Percentiles rank a stretch among this genome's conserved stretches.
These are phyloP conservation scores for Epistrophe eligans DNA, from an alignment of 2,888 invertebrate species.

Conservation along the genomic window DNA sequence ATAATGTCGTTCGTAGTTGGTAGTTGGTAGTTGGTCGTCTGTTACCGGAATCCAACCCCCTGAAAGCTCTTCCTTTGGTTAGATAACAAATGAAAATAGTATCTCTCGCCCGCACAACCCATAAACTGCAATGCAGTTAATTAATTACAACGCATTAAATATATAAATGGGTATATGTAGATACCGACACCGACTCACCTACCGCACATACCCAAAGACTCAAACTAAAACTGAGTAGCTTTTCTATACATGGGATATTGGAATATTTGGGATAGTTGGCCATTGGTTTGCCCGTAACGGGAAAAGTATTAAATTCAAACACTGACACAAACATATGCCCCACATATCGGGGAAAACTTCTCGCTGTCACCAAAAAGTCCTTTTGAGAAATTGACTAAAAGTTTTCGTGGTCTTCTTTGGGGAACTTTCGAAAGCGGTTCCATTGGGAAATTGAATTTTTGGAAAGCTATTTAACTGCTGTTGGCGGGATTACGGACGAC, in stretches of 20 bases:
- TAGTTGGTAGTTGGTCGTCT: constrained; percentile 27
- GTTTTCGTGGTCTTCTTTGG: constrained; percentile 67
- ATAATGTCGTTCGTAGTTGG: constrained; percentile 55
- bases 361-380: constrained; percentile 68
- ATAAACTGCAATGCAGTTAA: constrained; percentile 73
- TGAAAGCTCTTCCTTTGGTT: background rate
- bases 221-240: constrained; percentile 30
- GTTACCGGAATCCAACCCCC: constrained; percentile 28
- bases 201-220: constrained; percentile 15
- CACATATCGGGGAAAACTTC: constrained; percentile 44
- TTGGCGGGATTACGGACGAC: constrained; percentile 54
- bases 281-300: constrained; percentile 49
- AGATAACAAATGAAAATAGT: constrained; percentile 66
- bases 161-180: constrained; percentile 66
- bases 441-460: constrained; percentile 69
- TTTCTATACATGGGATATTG: constrained; percentile 62
- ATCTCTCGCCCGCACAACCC: constrained; percentile 40
- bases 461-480: constrained; percentile 53
- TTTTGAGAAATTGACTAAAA: constrained; percentile 74
- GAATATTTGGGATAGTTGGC: constrained; percentile 72
- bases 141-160: constrained; percentile 75
- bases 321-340: constrained; percentile 47
- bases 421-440: constrained; percentile 57
- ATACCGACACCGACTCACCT: constrained; percentile 17
- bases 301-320: constrained; percentile 60